Percentiles rank a stretch among this genome's conserved stretches.
Conservation (phyloP, 2,797 vertebrate species). For the Falco concolor region DNA sequence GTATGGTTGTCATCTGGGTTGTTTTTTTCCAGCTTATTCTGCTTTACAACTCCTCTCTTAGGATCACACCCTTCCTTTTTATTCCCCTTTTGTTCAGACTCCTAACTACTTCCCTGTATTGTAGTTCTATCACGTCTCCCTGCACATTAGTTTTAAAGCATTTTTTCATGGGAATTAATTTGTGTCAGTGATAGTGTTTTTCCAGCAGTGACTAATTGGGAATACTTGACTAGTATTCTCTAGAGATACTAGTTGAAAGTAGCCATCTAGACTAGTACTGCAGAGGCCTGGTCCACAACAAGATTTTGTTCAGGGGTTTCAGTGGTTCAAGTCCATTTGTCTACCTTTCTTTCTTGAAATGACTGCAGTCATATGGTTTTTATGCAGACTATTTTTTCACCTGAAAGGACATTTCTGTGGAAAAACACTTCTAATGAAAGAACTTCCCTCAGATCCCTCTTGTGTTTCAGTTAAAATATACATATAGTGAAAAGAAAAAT, state of each 20-base stretch:
- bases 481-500: not conserved
- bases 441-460: not conserved
- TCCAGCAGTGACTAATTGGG: not conserved
- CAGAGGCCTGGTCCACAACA: not conserved
- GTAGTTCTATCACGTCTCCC: not conserved
- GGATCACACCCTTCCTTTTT: not conserved
- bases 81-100: not conserved
- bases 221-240: not conserved
- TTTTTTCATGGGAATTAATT: not conserved
- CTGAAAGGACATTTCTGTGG: not conserved
- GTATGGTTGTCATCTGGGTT: not conserved
- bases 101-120: not conserved
- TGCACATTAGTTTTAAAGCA: not conserved
- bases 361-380: not conserved
- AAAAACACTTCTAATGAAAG: not conserved
- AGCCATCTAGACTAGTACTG: not conserved
- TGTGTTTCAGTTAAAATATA: not conserved
- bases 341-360: not conserved
- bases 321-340: not conserved
- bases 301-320: not conserved
- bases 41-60: not conserved
- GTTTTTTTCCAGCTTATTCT: fast-evolving
- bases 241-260: not conserved
- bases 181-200: not conserved
- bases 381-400: not conserved